A percentile compares a stretch with the other conserved stretches of the same genome.
These are phyloP conservation scores for Myiopsitta monachus DNA, from an alignment of 2,113 vertebrate species.

Conservation along the genomic window DNA sequence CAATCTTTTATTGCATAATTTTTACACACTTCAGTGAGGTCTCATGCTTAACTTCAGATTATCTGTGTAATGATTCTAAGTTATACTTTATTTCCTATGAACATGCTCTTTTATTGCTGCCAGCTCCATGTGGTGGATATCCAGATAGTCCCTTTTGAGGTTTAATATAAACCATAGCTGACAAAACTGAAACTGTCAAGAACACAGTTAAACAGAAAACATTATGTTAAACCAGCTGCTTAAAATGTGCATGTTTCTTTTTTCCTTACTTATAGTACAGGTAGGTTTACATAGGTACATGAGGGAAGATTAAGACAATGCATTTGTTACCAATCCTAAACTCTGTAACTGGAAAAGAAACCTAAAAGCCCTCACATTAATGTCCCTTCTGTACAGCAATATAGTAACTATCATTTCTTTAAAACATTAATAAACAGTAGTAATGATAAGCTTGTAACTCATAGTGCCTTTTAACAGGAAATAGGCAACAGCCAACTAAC, in stretches of 20 bases:
- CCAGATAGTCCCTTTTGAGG: not conserved
- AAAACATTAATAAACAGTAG: not conserved
- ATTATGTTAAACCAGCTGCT: not conserved
- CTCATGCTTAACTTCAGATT: not conserved
- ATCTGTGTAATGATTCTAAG: not conserved
- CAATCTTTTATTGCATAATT: not conserved
- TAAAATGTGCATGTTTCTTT: rapidly evolving
- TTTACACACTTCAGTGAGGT: not conserved
- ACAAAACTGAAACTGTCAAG: not conserved
- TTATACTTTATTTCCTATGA: not conserved
- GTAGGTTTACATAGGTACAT: not conserved
- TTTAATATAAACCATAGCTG: not conserved
- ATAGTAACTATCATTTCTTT: not conserved
- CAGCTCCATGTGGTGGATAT: not conserved
- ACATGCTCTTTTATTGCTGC: not conserved
- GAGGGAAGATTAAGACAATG: not conserved
- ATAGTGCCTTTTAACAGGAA: not conserved
- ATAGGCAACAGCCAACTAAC: not conserved
- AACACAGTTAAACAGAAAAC: not conserved
- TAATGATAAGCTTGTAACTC: not conserved
- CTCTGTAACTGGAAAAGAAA: not conserved
- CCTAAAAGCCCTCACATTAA: rapidly evolving
- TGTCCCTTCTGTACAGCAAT: not conserved
- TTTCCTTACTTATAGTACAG: not conserved
- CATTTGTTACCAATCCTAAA: not conserved